Conservation (phyloP, 2,113 vertebrate species). For the Thermophis baileyi region DNA sequence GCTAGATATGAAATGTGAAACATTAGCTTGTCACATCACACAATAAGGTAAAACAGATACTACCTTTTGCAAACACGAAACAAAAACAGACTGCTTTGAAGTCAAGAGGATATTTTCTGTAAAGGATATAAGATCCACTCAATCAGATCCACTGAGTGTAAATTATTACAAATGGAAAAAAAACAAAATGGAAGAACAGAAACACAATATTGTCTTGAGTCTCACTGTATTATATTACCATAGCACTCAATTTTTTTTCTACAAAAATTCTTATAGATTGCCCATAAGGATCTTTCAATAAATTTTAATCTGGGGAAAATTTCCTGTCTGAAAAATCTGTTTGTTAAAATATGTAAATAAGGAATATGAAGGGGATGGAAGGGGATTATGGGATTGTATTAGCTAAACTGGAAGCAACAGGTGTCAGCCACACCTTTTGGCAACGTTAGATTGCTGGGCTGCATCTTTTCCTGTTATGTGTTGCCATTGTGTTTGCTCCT, state of each 20-base stretch:
- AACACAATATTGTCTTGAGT: not conserved
- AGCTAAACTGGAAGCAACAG: not conserved
- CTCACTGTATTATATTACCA: not conserved
- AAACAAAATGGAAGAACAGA: not conserved
- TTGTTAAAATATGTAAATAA: not conserved
- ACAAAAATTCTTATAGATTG: not conserved
- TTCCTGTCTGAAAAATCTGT: not conserved
- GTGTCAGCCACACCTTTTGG: not conserved
- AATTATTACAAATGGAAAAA: not conserved
- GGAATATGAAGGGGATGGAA: not conserved
- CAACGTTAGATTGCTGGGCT: not conserved
- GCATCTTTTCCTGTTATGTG: not conserved
- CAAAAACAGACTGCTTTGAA: conserved; percentile 20
- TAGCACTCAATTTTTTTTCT: not conserved
- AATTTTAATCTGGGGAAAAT: not conserved
- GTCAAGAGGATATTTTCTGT: not conserved
- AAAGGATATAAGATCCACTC: not conserved
- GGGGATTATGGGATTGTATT: not conserved
- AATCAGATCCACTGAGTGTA: not conserved
- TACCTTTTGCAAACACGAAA: fast-evolving
- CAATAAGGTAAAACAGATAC: not conserved
- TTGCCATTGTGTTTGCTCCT: not conserved
- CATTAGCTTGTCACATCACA: not conserved
- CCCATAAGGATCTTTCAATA: not conserved
- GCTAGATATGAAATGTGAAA: conserved; percentile 6